Evolutionary conservation across 2,113 vertebrate genomes (phyloP), one percentile per base, ranked within the genome.

Genomic region (Chaenocephalus aceratus): DNA sequence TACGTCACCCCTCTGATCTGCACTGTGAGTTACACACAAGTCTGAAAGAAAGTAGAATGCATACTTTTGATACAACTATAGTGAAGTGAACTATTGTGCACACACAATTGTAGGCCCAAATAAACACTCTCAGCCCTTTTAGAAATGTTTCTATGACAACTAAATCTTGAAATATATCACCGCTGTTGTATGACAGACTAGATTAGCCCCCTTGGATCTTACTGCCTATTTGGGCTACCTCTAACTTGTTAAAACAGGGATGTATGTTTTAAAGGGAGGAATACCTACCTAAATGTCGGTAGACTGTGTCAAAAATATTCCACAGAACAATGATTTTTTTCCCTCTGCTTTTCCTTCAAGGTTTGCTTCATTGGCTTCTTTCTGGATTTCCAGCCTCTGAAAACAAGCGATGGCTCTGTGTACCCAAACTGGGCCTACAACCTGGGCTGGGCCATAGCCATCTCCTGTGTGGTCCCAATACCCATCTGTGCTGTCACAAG

Each of bases 341-440:
- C 34, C 26, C 52, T 52, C 18, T 78, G 13, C 34, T 41, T 67
- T 45, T 36, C 54, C 10, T 36, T 44, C 45, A 72, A 94, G 91
- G 68, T 75, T 59, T 77, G 75, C 60, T 84, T 92, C 14, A 26
- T 89, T 30, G 57, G 56, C 75, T 90, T 65, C 41, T 58, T 93
- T 26, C 53, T 92, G 78, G 57, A 86, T 11, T 71, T 86, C 66
- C 52, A 86, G 44, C 80, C 90, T n/a, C 83, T 94, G 68, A 90
- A 41, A 5, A 90, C 44, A 72, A 90, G 70, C 1, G 54, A 15
- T 1, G 72, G 60, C 30, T 57, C 88, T 18, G 51, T 67, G 57
- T 92, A 85, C 73, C 91, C 92, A 16, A 30, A 41, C 57, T 94
- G 92, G 90, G 80, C 86, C 2, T 86, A 92, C 51, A 1, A 11